Conservation (phyloP, 1,140 invertebrate genomes). For the Drosophila punjabiensis region DNA sequence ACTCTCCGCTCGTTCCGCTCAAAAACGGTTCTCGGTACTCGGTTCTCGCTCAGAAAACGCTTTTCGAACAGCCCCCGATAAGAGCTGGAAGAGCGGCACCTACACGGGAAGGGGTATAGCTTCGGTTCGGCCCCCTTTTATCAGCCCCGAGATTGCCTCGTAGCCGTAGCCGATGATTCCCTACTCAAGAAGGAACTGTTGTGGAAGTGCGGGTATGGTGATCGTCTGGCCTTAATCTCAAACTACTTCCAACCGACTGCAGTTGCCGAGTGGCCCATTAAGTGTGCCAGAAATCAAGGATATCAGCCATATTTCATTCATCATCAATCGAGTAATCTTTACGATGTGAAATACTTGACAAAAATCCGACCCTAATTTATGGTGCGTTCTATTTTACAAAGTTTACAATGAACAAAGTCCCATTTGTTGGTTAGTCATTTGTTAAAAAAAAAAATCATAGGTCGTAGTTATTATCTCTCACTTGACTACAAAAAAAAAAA, state of each 20-base stretch:
- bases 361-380: slow-evolving; percentile 1
- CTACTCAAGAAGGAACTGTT: not conserved
- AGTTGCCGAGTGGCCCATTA: slow-evolving; percentile 4
- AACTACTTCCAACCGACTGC: not conserved
- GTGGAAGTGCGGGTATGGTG: slow-evolving; percentile 5
- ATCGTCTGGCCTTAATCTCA: slow-evolving; percentile 4
- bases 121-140: slow-evolving; percentile 29
- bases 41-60: slow-evolving; percentile 43
- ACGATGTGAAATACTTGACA: slow-evolving; percentile 15
- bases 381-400: slow-evolving; percentile 10
- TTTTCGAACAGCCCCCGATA: slow-evolving; percentile 36
- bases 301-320: slow-evolving; percentile 17
- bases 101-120: slow-evolving; percentile 5
- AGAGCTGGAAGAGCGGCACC: slow-evolving; percentile 10
- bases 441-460: not conserved
- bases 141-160: slow-evolving; percentile 43
- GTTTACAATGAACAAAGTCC: slow-evolving; percentile 14
- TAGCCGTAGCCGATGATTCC: not conserved
- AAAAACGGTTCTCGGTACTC: not conserved
- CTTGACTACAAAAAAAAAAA: slow-evolving; percentile 9
- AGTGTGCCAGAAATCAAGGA: slow-evolving; percentile 16
- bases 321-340: slow-evolving; percentile 19
- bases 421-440: slow-evolving; percentile 14
- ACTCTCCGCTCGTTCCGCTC: slow-evolving; percentile 26
- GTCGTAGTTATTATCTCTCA: not conserved